These are phyloP conservation scores for Eulithis prunata DNA, from an alignment of 2,888 invertebrate genomes.

Conservation along the genomic window DNA sequence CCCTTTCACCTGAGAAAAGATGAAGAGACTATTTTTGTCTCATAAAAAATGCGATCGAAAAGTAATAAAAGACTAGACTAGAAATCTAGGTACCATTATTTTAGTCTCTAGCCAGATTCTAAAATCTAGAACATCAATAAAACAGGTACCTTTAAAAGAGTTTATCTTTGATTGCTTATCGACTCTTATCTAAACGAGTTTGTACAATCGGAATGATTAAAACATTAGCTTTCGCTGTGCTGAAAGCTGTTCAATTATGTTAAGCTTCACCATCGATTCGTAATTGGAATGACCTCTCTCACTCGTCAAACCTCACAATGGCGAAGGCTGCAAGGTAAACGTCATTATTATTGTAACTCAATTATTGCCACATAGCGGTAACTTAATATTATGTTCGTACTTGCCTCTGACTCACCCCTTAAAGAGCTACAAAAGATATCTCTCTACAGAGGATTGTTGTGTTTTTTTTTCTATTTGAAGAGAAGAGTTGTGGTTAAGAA, in stretches of 20 bases:
- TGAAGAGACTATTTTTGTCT: too few relatives aligned
- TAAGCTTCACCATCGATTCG: conserved; percentile 6
- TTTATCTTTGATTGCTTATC: background rate
- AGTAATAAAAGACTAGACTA: too few relatives aligned
- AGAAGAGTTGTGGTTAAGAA: too few relatives aligned
- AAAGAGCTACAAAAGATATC: too few relatives aligned
- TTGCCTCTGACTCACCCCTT: too few relatives aligned
- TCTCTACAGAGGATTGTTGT: too few relatives aligned
- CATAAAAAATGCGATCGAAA: too few relatives aligned
- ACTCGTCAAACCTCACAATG: conserved; percentile 5
- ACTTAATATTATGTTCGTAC: too few relatives aligned
- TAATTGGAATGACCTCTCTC: conserved; percentile 18
- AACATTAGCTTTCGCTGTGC: background rate
- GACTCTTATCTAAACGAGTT: background rate
- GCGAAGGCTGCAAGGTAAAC: conserved; percentile 5
- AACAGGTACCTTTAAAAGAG: background rate
- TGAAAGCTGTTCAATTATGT: conserved; percentile 3
- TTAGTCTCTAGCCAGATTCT: too few relatives aligned
- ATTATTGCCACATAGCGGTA: background rate
- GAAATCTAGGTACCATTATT: too few relatives aligned
- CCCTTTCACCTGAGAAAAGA: too few relatives aligned
- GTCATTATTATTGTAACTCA: background rate
- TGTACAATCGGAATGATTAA: background rate
- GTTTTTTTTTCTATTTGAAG: too few relatives aligned
- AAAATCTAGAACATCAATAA: background rate